Conservation (phyloP, 2,888 invertebrate species). For the Noctuana brunneofusca region DNA sequence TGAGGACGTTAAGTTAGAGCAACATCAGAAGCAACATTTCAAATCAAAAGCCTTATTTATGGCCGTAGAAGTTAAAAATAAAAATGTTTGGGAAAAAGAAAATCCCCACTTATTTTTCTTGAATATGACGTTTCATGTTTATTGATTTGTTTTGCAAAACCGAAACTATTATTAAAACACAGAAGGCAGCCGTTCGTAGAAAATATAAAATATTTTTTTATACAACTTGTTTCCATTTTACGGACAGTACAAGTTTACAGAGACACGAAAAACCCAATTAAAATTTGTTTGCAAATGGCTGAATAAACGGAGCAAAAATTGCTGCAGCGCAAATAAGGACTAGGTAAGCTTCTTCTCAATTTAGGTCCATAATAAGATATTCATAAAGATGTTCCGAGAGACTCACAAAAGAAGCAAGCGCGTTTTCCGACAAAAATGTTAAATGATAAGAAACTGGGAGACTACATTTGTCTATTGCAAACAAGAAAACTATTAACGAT, state of each 20-base stretch:
- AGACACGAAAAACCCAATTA: slow-evolving; percentile 75
- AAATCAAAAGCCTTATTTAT: neutral
- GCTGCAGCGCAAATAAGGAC: slow-evolving; percentile 70
- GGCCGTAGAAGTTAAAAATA: neutral
- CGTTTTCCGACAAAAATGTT: slow-evolving; percentile 60
- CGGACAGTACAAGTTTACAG: slow-evolving; percentile 65
- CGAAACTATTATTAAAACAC: slow-evolving; percentile 12
- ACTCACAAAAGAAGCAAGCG: slow-evolving; percentile 63
- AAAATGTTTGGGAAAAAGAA: neutral
- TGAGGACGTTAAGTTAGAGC: neutral
- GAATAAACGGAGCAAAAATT: slow-evolving; percentile 72
- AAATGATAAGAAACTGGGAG: slow-evolving; percentile 57
- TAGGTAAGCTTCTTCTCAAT: slow-evolving; percentile 74
- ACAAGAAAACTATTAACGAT: slow-evolving; percentile 5
- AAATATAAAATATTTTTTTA: slow-evolving; percentile 40
- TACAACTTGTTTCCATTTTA: slow-evolving; percentile 54
- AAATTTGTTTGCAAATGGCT: slow-evolving; percentile 76
- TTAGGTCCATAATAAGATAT: slow-evolving; percentile 76
- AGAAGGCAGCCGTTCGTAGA: slow-evolving; percentile 27
- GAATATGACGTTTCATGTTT: neutral
- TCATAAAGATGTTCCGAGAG: slow-evolving; percentile 70
- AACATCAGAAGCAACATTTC: neutral
- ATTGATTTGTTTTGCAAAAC: neutral
- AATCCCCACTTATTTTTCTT: neutral
- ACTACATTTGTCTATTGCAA: neutral